Evolutionary conservation across 2,797 vertebrate genomes (phyloP), one percentile per base, ranked within the genome.

Genomic region (Aselliscus stoliczkanus): DNA sequence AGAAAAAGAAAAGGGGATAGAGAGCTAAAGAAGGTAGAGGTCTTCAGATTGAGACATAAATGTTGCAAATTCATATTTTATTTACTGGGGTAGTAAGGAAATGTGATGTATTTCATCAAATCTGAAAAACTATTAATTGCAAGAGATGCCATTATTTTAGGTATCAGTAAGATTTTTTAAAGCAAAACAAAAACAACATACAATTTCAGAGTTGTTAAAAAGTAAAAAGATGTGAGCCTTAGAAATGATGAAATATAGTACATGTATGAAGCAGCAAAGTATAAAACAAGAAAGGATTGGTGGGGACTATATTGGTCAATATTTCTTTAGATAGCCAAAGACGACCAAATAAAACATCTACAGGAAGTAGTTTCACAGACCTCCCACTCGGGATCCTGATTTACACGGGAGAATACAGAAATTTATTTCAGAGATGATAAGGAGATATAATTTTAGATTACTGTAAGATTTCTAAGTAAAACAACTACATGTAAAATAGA

Each of bases 261-360:
- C 79, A 91, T 44, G 39, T 56, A 56, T 60, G 15, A 88, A 87
- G 44, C 18, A 83, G 44, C 15, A 75, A 34, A 84, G 50, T 75
- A 85, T 4, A 65, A 92, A 90, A 92, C 17, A 52, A 76, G 23
- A 58, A 50, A 65, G 3, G 5, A 75, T 14, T 37, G 17, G 4
- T 23, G 12, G n/a, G 34, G 29, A 34, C n/a, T 79, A 62, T 18
- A 70, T 18, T 88, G 23, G 50, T 77, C 34, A 70, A 72, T 72
- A 90, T 86, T 93, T 90, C 54, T 90, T 93, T 76, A 95, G 72
- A 82, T 90, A n/a, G 87, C 39, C 82, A 87, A 83, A 96, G 31
- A 27, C 37, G 54, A 44, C 42, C 50, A 79, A 93, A 79, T 58
- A 87, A 90, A 87, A 37, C 9, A 86, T 80, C 47, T 72, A 72